A percentile compares a stretch with the other conserved stretches of the same genome.
Evolutionary conservation across 2,888 invertebrate species (phyloP).

Genomic region (Meghimatium bilineatum): DNA sequence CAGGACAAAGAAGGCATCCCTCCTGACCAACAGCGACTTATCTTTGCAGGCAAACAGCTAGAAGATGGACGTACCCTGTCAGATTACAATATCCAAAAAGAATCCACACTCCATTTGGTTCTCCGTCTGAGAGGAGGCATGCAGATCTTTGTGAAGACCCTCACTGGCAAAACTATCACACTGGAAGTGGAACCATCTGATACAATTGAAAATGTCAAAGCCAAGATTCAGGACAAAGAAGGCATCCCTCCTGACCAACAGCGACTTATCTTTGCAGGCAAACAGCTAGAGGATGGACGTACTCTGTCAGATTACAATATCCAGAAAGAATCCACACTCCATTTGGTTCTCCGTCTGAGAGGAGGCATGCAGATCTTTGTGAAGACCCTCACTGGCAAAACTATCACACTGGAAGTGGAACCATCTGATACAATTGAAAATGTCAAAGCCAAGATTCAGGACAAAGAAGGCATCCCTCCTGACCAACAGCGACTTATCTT

Average conservation of each 20-base stretch:
- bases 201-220: slow-evolving; percentile 94
- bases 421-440: slow-evolving; percentile 95
- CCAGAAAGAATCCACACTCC: slow-evolving; percentile 95
- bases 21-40: slow-evolving; percentile 86
- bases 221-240: slow-evolving; percentile 80
- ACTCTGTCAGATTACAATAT: slow-evolving; percentile 95
- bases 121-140: slow-evolving; percentile 85
- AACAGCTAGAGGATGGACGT: slow-evolving; percentile 95
- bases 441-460: slow-evolving; percentile 84
- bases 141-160: slow-evolving; percentile 84
- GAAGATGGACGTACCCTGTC: slow-evolving; percentile 17
- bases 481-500: slow-evolving; percentile 93
- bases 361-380: slow-evolving; percentile 83
- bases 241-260: slow-evolving; percentile 85
- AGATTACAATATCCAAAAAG: slow-evolving; percentile 95
- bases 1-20: slow-evolving; percentile 74
- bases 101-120: slow-evolving; percentile 93
- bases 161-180: slow-evolving; percentile 75
- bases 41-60: slow-evolving; percentile 29
- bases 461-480: slow-evolving; percentile 81
- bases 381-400: slow-evolving; percentile 75
- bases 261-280: slow-evolving; percentile 94
- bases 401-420: slow-evolving; percentile 80
- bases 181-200: slow-evolving; percentile 86
- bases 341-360: slow-evolving; percentile 79